Base-by-base conservation (phyloP, 1,140 invertebrate species). In the Nasonia giraulti region DNA sequence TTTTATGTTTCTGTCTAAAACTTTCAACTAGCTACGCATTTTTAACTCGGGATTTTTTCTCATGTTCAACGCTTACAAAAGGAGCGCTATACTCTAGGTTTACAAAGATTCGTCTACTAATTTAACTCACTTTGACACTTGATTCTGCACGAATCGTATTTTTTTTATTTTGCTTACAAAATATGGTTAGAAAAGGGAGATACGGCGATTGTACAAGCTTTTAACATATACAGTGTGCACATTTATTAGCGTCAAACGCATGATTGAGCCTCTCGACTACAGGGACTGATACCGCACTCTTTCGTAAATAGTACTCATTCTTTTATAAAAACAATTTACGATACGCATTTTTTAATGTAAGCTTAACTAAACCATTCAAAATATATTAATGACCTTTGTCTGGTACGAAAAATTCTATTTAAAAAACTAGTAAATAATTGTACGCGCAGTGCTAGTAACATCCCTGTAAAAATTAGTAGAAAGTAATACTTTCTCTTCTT, bases 251-350 rank as follows among this genome's bases (percentile, higher is more conserved):
- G 17, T 69, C 69, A 75, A 8, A 77, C 40, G 44, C 44, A 69
- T 80, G 23, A n/a, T 37, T 80, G 44, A 80, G 10, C 20, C 62
- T 74, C n/a, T 78, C 17, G 68, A 68, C 23, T 76, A 33, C 47
- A 73, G 27, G 50, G 27, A 81, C 80, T 78, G 74, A 85, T 85
- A 40, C 66, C 27, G 74, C 8, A 71, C 40, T 50, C n/a, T 73
- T 85, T 81, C 77, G 37, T 47, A 85, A 85, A 76, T 69, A 85
- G 31, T 31, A 74, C n/a, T 47, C 40, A 71, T 47, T 20, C 50
- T 27, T 76, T 78, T 47, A 82, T 78, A 73, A 71, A 81, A 78
- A 78, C 47, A 82, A 85, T 77, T 85, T 78, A 77, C n/a, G 23
- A 82, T 82, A 7, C 20, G 27, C 75, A 78, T 78, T 68, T 68